Conservation (phyloP, 2,113 vertebrate genomes). For the Triplophysa siluroides region DNA sequence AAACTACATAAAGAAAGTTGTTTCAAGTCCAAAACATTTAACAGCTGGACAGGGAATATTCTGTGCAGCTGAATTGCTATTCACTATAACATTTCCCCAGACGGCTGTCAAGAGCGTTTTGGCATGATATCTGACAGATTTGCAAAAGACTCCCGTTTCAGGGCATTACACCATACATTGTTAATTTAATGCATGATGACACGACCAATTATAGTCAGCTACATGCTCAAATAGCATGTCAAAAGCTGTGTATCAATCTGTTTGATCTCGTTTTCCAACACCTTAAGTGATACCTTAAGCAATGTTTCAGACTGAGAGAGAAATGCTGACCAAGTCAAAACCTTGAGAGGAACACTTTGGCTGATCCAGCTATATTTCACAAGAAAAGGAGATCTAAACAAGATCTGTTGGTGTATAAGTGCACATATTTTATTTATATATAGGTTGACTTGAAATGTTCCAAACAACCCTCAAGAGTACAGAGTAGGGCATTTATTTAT, state of each 20-base stretch:
- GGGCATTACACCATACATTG: conserved; percentile 84
- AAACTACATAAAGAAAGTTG: not conserved
- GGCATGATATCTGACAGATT: conserved; percentile 86
- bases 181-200: conserved; percentile 94
- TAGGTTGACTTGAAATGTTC: no score
- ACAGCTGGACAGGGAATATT: conserved; percentile 56
- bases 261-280: conserved; percentile 83
- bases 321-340: conserved; percentile 78
- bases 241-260: conserved; percentile 90
- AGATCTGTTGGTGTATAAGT: conserved; percentile 17
- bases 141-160: conserved; percentile 88
- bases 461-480: no score
- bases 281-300: conserved; percentile 85
- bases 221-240: conserved; percentile 92
- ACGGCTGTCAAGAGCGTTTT: conserved; percentile 82
- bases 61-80: conserved; percentile 62
- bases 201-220: conserved; percentile 89
- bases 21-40: conserved; percentile 50
- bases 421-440: not conserved
- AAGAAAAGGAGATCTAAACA: conserved; percentile 13
- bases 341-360: conserved; percentile 61
- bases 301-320: conserved; percentile 70
- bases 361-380: conserved; percentile 55
- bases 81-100: conserved; percentile 63
- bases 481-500: no score